phyloP scores from a whole-genome alignment of 2,888 invertebrate species.

The Priocnemis perturbator region DNA sequence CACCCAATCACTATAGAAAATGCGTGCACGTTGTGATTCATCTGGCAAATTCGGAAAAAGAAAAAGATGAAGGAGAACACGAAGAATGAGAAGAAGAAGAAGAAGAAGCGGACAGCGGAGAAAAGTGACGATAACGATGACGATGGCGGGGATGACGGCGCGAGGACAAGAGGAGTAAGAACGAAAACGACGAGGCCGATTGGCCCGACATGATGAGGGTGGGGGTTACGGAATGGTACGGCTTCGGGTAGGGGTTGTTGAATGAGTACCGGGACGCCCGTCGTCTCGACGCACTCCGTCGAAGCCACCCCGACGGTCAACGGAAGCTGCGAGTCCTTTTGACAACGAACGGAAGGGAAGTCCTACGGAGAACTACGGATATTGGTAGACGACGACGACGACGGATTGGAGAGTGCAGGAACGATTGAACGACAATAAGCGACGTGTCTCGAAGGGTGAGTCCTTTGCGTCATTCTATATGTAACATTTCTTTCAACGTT shows the following conservation, averaged over 20 bases:
- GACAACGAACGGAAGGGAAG: conserved; percentile 12
- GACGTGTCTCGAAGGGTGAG: conserved; percentile 38
- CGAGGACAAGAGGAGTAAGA: conserved; percentile 21
- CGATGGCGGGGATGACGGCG: conserved; percentile 12
- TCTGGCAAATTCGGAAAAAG: background rate
- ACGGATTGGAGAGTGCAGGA: conserved; percentile 12
- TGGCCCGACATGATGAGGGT: conserved; percentile 51
- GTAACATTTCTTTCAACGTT: too few relatives aligned
- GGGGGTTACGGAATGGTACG: conserved; percentile 44
- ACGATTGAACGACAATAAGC: conserved; percentile 49
- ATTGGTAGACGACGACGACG: too few relatives aligned
- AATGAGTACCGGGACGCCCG: conserved; percentile 66
- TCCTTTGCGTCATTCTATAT: background rate
- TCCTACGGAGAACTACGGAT: too few relatives aligned
- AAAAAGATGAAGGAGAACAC: conserved; percentile 4
- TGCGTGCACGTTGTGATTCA: conserved; percentile 25
- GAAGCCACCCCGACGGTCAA: conserved; percentile 53
- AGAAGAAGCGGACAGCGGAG: conserved; percentile 14
- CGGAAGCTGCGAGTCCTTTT: conserved; percentile 41
- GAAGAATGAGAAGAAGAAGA: conserved; percentile 18
- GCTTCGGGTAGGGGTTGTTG: conserved; percentile 68
- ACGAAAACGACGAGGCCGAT: conserved; percentile 42
- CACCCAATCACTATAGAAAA: too few relatives aligned
- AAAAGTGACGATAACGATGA: conserved; percentile 16
- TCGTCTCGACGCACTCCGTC: conserved; percentile 66